Evolutionary conservation across 2,113 vertebrate species (phyloP), one percentile per base, ranked within the genome.

Genomic region (Pseudopodoces humilis): DNA sequence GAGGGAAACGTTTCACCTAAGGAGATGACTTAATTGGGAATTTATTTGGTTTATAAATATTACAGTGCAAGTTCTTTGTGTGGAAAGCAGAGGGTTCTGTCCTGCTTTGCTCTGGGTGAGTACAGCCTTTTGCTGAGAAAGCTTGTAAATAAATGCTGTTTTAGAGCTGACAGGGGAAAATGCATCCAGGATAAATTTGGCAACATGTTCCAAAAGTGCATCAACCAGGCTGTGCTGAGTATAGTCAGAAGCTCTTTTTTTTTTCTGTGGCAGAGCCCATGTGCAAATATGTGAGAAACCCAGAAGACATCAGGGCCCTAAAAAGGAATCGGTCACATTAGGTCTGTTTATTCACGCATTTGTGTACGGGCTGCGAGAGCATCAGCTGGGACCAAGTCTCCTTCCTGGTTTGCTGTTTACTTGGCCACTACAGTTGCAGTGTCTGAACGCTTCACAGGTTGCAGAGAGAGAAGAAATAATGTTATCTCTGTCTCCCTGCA

Each of bases 121-220:
- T 11, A 15, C 59, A 75, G 27, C 18, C 71, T 86, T 90, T 83
- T 88, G 92, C 91, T 88, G 92, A 96, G 86, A 67, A 86, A 56
- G 88, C 64, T n/a, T 47, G 77, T 77, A 39, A 83, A 63, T 76
- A 81, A 93, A 49, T 59, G 72, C 59, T 71, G 63, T 2, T 88
- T 81, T 63, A 74, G 64, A 88, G 70, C 86, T 83, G 88, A 80
- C 41, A 21, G 59, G 63, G 58, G 76, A 76, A 88, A 83, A 67
- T 7, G 56, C 79, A 55, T 95, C 91, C 83, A 80, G 92, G 92
- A 90, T 71, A 69, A 85, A 87, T 88, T 76, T 88, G 83, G 91
- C 92, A 81, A 6, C 3, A 2, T 17, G 23, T 81, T 77, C 69
- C 35, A 4, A 59, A 80, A 95, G 60, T 59, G 79, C 90, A 93